These are phyloP conservation scores for Hyles vespertilio DNA, from an alignment of 1,140 invertebrate species.

Conservation along the genomic window DNA sequence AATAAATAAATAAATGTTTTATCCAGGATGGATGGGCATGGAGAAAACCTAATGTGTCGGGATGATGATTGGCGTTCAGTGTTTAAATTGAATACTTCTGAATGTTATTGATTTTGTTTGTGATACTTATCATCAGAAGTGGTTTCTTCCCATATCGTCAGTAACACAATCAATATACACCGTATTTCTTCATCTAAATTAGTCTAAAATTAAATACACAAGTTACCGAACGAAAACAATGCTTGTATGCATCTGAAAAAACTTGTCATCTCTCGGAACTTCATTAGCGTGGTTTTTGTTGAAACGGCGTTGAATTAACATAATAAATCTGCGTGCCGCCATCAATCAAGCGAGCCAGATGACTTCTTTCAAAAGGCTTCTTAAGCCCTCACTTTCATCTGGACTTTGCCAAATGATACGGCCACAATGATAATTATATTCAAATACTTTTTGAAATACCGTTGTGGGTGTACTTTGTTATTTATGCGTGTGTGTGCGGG, in stretches of 20 bases:
- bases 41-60: no score
- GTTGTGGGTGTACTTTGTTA: neutral
- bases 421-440: conserved; percentile 33
- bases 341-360: conserved; percentile 55
- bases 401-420: conserved; percentile 22
- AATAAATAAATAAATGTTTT: no score
- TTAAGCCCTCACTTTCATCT: conserved; percentile 68
- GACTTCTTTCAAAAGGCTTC: conserved; percentile 60
- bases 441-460: neutral
- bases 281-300: conserved; percentile 28
- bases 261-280: conserved; percentile 1
- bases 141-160: no score
- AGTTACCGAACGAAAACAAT: neutral
- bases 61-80: no score
- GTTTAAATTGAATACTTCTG: no score
- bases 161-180: no score
- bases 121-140: no score
- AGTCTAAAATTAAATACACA: no score
- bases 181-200: no score
- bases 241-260: neutral
- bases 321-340: conserved; percentile 57
- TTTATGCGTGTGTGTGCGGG: no score
- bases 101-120: no score
- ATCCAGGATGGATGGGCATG: no score
- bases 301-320: conserved; percentile 49